A percentile compares a stretch with the other conserved stretches of the same genome.
Evolutionary conservation across 2,888 invertebrate genomes (phyloP).

Genomic region (Sturmia bella): DNA sequence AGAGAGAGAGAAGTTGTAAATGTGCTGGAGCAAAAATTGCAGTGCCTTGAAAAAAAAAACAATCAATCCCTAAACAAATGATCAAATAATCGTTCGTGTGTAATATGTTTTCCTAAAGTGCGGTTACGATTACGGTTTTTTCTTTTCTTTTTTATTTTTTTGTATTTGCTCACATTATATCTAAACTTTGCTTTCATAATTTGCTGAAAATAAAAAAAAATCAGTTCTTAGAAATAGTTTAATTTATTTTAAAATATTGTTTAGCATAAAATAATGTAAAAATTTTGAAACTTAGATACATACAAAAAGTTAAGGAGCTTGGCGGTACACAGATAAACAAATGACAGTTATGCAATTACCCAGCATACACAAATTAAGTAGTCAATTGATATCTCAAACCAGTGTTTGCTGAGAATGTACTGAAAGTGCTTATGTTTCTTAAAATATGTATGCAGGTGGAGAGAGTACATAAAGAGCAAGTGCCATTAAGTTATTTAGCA

Average conservation of each 20-base stretch:
- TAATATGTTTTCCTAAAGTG: conserved; percentile 46
- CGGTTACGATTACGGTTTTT: conserved; percentile 54
- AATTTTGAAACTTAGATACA: conserved; percentile 37
- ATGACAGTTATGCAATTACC: neutral
- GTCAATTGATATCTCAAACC: neutral
- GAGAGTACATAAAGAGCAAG: conserved; percentile 31
- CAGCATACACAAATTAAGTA: neutral
- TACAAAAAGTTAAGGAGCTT: conserved; percentile 57
- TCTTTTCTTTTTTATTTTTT: neutral
- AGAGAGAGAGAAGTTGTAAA: conserved; percentile 34
- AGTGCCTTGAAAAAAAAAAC: conserved; percentile 60
- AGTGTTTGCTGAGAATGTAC: conserved; percentile 11
- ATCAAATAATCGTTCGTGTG: conserved; percentile 31
- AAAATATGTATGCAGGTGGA: conserved; percentile 34
- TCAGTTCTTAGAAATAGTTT: conserved; percentile 50
- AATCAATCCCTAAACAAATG: conserved; percentile 63
- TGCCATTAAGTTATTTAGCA: conserved; percentile 42
- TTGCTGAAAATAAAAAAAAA: conserved; percentile 57
- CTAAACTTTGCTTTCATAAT: conserved; percentile 41
- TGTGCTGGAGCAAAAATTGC: conserved; percentile 72
- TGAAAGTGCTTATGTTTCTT: neutral
- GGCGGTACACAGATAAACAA: conserved; percentile 50
- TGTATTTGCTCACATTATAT: conserved; percentile 41
- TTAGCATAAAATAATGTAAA: conserved; percentile 38
- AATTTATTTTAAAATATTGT: conserved; percentile 33